Base-by-base conservation (phyloP, 2,797 vertebrate genomes). In the Leptodactylus fallax region DNA sequence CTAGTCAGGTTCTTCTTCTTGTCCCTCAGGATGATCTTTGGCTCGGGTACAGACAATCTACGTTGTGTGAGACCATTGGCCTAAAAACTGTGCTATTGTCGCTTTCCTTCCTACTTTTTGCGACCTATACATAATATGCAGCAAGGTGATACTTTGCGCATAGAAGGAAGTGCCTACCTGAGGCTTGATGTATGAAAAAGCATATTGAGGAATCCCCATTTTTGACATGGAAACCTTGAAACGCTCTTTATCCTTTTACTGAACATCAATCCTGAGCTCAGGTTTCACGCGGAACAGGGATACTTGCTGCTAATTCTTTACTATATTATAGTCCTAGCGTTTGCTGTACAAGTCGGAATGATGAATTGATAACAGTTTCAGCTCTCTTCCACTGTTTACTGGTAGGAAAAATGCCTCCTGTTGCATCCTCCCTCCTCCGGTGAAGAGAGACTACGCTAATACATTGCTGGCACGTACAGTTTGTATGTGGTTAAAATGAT, bases 321-420 rank as follows among this genome's bases (percentile, higher is more conserved):
- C 14, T 71, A 45, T 71, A 19, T 14, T 79, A 12, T 61, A 45
- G 58, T 47, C 36, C 17, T 21, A 19, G 14, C n/a, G 27, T 80
- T 36, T n/a, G 55, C 14, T 9, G 8, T 47, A 61, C 11, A 21
- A 56, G 23, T 25, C 8, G 55, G 45, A 61, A 47, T 84, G 83
- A 84, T 84, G 60, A 76, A 61, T 84, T 76, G 55, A 58, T 72
- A 58, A n/a, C 67, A 76, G 61, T 84, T 84, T 58, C 55, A 47
- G 55, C 47, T 49, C 69, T 63, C 47, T 21, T 74, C 79, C 4
- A 3, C 55, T 58, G 82, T 84, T 84, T 76, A 12, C 53, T 76
- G 27, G 27, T 49, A 76, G n/a, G 21, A 55, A 61, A 69, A 49
- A 45, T n/a, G 19, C 36, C 60, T 36, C 79, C 7, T 11, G 60